phyloP scores from a whole-genome alignment of 2,797 vertebrate genomes.

The Amphiprion clarkii region DNA sequence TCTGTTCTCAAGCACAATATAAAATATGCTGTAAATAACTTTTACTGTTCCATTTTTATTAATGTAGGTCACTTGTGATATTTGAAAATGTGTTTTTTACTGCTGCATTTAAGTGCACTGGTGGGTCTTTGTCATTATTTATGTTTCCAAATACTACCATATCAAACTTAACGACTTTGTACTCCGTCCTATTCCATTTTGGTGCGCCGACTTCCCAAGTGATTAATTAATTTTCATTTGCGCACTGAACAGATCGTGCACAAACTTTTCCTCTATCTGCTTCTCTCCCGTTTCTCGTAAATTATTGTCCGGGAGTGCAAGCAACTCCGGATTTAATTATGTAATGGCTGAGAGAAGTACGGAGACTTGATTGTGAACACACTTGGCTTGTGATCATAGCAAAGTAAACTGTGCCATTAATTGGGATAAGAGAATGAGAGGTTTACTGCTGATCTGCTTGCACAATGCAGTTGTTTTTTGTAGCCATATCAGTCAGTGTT shows the following conservation, averaged over 20 bases:
- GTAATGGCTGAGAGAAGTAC: slow-evolving; percentile 68
- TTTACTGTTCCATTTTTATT: slow-evolving; percentile 59
- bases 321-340: slow-evolving; percentile 75
- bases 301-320: slow-evolving; percentile 72
- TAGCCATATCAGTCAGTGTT: slow-evolving; percentile 26
- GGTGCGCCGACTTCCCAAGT: slow-evolving; percentile 70
- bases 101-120: slow-evolving; percentile 61
- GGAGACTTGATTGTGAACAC: slow-evolving; percentile 70
- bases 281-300: slow-evolving; percentile 69
- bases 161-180: slow-evolving; percentile 72
- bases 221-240: slow-evolving; percentile 84
- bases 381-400: slow-evolving; percentile 69
- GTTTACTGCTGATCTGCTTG: slow-evolving; percentile 65
- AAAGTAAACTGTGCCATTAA: slow-evolving; percentile 75
- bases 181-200: slow-evolving; percentile 64
- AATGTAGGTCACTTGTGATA: slow-evolving; percentile 60
- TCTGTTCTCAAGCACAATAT: slow-evolving; percentile 40
- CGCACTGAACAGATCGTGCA: slow-evolving; percentile 70
- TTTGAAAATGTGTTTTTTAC: slow-evolving; percentile 71
- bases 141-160: slow-evolving; percentile 71
- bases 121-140: slow-evolving; percentile 76
- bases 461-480: slow-evolving; percentile 31
- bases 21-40: slow-evolving; percentile 47
- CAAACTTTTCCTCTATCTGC: slow-evolving; percentile 55
- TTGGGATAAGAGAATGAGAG: slow-evolving; percentile 54